Evolutionary conservation across 1,140 invertebrate species (phyloP).

Genomic region (Hestina assimilis): DNA sequence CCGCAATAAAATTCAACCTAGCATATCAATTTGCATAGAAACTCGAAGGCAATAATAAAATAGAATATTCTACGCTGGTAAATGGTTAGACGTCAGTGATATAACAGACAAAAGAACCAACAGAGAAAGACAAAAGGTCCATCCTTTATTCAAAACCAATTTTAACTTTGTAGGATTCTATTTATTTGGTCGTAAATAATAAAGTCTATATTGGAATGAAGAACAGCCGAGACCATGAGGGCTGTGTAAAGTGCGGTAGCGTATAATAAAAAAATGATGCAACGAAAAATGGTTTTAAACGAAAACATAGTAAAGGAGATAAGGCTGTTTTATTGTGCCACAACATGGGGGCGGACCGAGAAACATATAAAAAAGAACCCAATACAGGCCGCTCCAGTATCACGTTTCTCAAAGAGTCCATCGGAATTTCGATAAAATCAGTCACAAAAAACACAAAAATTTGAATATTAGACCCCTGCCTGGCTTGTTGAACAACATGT

Average conservation of each 20-base stretch:
- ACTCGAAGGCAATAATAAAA: constrained; percentile 24
- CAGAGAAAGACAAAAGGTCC: constrained; percentile 45
- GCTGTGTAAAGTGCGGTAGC: constrained; percentile 49
- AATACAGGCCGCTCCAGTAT: constrained; percentile 47
- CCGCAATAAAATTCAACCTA: not conserved
- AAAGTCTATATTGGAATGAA: constrained; percentile 36
- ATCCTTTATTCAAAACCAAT: constrained; percentile 40
- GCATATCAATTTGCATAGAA: constrained; percentile 21
- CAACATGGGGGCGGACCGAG: constrained; percentile 60
- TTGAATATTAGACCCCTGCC: not conserved
- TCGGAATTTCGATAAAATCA: constrained; percentile 27
- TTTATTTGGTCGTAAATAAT: constrained; percentile 24
- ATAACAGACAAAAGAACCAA: constrained; percentile 46
- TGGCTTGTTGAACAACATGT: not conserved
- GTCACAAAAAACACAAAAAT: constrained; percentile 15
- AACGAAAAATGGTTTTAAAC: constrained; percentile 67
- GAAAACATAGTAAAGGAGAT: constrained; percentile 65
- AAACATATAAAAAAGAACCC: constrained; percentile 47
- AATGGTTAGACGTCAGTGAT: constrained; percentile 39
- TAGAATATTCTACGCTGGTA: constrained; percentile 27
- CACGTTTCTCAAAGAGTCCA: constrained; percentile 43
- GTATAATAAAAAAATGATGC: constrained; percentile 58
- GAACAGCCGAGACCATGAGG: constrained; percentile 41
- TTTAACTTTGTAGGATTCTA: constrained; percentile 28
- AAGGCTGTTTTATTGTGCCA: constrained; percentile 66